Conservation (phyloP, 2,888 invertebrate genomes). For the Mimas tiliae region DNA sequence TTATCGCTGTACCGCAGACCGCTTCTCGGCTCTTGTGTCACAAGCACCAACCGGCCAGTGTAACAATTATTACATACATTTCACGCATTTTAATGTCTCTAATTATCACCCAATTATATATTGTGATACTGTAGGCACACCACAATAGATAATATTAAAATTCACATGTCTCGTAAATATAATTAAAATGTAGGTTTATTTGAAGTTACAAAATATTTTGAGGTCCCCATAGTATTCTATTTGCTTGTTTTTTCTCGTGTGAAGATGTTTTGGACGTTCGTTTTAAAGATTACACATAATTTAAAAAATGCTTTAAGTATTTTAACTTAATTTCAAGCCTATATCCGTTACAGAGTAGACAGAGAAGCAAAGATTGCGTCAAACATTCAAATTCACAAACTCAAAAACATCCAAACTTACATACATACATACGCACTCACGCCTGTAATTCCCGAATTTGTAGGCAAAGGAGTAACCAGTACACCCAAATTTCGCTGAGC, state of each 20-base stretch:
- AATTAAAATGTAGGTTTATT: conserved; percentile 2
- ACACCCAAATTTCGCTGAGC: too few species aligned
- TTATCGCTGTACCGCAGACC: conserved; percentile 15
- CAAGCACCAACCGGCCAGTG: conserved; percentile 14
- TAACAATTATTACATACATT: conserved; percentile 17
- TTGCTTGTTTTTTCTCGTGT: background rate
- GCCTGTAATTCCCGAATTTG: too few species aligned
- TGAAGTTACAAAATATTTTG: background rate
- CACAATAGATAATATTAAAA: conserved; percentile 27
- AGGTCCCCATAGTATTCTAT: background rate
- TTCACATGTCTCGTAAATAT: background rate
- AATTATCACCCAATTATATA: conserved; percentile 23
- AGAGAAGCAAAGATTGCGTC: too few species aligned
- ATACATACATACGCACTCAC: too few species aligned
- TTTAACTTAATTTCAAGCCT: too few species aligned
- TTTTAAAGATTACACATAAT: background rate
- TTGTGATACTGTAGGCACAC: background rate
- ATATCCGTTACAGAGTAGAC: too few species aligned
- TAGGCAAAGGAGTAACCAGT: too few species aligned
- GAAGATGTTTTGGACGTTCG: background rate
- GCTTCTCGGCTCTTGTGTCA: conserved; percentile 2
- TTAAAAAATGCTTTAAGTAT: too few species aligned
- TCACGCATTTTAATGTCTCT: conserved; percentile 16
- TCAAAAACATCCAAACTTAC: too few species aligned
- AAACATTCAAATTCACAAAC: too few species aligned